phyloP scores from a whole-genome alignment of 2,113 vertebrate genomes.

The Chaenogobius annularis region DNA sequence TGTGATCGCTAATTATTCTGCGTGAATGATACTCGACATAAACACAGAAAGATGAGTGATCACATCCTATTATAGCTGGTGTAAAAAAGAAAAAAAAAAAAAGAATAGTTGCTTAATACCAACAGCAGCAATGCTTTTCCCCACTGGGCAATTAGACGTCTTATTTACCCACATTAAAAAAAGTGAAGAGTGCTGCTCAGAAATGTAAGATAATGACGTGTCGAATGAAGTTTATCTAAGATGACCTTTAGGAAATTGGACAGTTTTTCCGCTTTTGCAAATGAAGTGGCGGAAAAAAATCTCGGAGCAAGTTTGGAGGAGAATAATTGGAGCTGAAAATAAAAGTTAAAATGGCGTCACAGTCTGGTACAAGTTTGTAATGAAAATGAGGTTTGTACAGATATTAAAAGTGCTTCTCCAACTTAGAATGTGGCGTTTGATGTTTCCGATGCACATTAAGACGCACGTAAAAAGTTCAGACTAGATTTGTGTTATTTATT shows the following conservation, averaged over 20 bases:
- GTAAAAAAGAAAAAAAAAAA: no score
- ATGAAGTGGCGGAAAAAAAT: slow-evolving; percentile 13
- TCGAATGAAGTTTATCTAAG: slow-evolving; percentile 16
- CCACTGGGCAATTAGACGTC: slow-evolving; percentile 20
- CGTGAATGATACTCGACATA: slow-evolving; percentile 70
- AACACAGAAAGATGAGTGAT: slow-evolving; percentile 58
- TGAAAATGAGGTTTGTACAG: neutral
- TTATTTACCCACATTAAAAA: slow-evolving; percentile 27
- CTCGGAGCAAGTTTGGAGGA: neutral
- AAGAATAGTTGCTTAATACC: slow-evolving; percentile 43
- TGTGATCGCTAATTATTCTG: slow-evolving; percentile 74
- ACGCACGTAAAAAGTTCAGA: no score
- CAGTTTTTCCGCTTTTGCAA: slow-evolving; percentile 2
- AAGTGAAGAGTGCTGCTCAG: neutral
- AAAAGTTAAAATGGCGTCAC: neutral
- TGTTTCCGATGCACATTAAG: no score
- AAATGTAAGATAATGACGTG: slow-evolving; percentile 18
- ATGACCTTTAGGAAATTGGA: slow-evolving; percentile 44
- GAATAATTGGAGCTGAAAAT: slow-evolving; percentile 11
- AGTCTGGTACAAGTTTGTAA: neutral
- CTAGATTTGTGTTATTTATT: no score
- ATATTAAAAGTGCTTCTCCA: no score
- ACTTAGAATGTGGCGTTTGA: no score
- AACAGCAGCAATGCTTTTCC: slow-evolving; percentile 21
- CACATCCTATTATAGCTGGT: slow-evolving; percentile 59